Evolutionary conservation across 2,888 invertebrate species (phyloP).

Genomic region (Frankliniella fusca): DNA sequence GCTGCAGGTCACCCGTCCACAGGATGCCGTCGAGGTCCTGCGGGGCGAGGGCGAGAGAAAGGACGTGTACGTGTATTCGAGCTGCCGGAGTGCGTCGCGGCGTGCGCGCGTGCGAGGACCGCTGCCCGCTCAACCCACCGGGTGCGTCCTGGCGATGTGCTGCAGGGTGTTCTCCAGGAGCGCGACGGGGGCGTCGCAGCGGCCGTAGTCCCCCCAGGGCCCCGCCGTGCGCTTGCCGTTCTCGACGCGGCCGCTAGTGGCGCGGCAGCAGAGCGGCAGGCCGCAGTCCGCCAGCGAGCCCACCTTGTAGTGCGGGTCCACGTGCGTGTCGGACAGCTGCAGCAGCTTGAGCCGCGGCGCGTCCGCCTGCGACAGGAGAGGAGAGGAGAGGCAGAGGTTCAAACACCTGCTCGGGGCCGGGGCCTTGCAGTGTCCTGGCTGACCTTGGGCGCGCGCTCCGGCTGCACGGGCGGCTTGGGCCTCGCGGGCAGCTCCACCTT

Average conservation of each 20-base stretch:
- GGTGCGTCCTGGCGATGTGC: constrained; percentile 21
- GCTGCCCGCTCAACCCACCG: background rate
- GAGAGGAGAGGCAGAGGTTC: background rate
- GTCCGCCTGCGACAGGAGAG: background rate
- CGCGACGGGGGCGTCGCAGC: constrained; percentile 29
- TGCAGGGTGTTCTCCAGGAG: constrained; percentile 28
- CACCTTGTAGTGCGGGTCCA: constrained; percentile 27
- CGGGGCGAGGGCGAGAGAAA: background rate
- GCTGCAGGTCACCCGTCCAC: constrained; percentile 31
- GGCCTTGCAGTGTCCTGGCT: background rate
- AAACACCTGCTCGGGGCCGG: background rate
- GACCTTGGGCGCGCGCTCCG: constrained; percentile 1
- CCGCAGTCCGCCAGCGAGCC: constrained; percentile 28
- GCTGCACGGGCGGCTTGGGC: constrained; percentile 27
- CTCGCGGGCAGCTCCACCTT: constrained; percentile 12
- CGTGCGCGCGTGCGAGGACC: no score
- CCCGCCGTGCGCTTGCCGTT: background rate
- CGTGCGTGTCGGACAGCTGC: constrained; percentile 28
- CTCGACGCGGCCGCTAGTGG: background rate
- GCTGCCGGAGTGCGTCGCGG: no score
- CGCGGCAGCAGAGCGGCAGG: constrained; percentile 25
- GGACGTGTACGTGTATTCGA: no score
- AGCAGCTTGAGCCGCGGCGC: constrained; percentile 28
- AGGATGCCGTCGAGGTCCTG: constrained; percentile 32
- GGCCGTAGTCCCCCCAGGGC: constrained; percentile 27